Base-by-base conservation (phyloP, 2,888 invertebrate genomes). In the Platycheirus albimanus region DNA sequence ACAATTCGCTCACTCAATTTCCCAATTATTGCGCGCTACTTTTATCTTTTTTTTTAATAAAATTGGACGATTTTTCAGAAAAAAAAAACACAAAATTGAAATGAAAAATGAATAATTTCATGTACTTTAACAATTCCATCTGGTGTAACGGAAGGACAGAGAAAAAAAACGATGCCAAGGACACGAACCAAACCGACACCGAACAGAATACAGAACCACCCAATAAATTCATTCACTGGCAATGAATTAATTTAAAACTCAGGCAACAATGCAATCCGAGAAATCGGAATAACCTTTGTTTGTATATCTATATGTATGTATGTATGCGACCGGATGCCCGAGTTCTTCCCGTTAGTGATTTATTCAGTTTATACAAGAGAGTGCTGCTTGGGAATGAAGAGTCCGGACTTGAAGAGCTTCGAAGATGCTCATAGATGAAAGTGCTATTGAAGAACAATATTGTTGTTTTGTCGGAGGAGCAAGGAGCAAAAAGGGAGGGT, bases 201-300 rank as follows among this genome's bases (percentile, higher is more conserved):
- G n/a, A n/a, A n/a, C 24, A 24, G 5, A 24, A 24, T 10, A n/a
- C n/a, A 28, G 13, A 43, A 58, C 41, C 63, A 70, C 19, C 64
- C 54, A 51, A 71, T 77, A 71, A 77, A 77, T 77, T 77, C 64
- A 71, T 71, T 33, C 56, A 28, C 36, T 43, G 71, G 61, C 54
- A 71, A 77, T 64, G 71, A 77, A 77, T 77, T 77, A 70, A 77
- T 77, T 77, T 71, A 56, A 77, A 63, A 63, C 52, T 54, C 43
- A 49, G 41, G 10, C 71, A 77, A 64, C 63, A 70, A 70, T 70
- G 77, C 64, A 63, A 36, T 17, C 33, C 33, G 43, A 43, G 38
- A 20, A 41, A 70, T 61, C 51, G 8, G 51, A 51, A 67, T 61
- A 54, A 70, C 63, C 69, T 69, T 45, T 69, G 58, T n/a, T n/a